Percentiles rank a stretch among this genome's conserved stretches.
Conservation (phyloP, 2,888 invertebrate species). For the Acanthosepion esculentum region DNA sequence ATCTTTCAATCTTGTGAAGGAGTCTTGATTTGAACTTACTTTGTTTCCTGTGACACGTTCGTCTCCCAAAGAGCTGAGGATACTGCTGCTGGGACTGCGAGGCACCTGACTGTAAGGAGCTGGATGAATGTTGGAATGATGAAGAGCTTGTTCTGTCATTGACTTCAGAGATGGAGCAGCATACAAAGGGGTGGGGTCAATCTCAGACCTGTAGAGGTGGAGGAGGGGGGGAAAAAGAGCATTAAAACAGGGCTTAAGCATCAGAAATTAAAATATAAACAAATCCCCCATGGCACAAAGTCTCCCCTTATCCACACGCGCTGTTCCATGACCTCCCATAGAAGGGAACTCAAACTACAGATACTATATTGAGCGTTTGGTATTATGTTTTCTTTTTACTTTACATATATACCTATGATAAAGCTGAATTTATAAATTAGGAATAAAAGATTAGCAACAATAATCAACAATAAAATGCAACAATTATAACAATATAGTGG, state of each 20-base stretch:
- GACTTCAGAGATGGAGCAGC: constrained; percentile 38
- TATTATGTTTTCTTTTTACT: no score
- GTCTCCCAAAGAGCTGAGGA: neutral
- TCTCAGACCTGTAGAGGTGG: neutral
- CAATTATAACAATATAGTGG: no score
- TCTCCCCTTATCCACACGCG: no score
- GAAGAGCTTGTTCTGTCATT: constrained; percentile 44
- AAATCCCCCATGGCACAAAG: no score
- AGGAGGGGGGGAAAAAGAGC: neutral
- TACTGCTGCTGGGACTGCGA: constrained; percentile 52
- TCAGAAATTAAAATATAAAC: neutral
- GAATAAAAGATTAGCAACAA: no score
- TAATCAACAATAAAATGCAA: no score
- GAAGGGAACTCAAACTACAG: no score
- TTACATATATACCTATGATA: no score
- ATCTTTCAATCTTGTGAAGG: no score
- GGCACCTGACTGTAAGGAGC: constrained; percentile 15
- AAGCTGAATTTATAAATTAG: no score
- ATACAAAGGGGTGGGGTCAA: neutral
- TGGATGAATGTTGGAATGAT: neutral
- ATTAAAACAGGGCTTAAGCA: neutral
- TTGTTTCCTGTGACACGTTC: neutral
- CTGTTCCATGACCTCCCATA: no score
- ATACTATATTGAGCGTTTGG: no score
- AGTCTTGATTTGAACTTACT: neutral